Evolutionary conservation across 2,797 vertebrate species (phyloP).

Genomic region (Sarcoramphus papa): DNA sequence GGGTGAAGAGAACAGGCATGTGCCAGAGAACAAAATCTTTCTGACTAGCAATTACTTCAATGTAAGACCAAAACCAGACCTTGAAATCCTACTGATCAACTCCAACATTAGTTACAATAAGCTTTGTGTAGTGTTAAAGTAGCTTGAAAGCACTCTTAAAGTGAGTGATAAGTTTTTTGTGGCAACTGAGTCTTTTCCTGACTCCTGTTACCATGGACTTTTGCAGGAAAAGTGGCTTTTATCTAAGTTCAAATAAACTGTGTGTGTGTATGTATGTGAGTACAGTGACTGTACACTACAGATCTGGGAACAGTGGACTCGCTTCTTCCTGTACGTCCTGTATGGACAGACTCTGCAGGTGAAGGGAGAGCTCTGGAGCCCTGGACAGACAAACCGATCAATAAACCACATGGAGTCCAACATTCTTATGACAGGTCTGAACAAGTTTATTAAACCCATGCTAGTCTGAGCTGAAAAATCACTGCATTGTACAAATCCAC

Average conservation of each 20-base stretch:
- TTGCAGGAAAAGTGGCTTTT: neutral
- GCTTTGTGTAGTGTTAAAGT: neutral
- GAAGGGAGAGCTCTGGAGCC: neutral
- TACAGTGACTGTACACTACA: neutral
- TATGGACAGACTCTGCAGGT: neutral
- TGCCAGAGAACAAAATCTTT: neutral
- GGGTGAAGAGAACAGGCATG: neutral
- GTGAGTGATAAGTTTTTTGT: neutral
- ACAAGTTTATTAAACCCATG: neutral
- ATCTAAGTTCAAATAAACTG: neutral
- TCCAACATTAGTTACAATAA: neutral
- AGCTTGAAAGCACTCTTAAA: neutral
- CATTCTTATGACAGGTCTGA: neutral
- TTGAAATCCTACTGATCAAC: neutral
- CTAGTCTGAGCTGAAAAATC: neutral
- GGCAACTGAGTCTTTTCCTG: neutral
- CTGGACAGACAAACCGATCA: neutral
- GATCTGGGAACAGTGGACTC: rapidly evolving
- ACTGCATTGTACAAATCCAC: neutral
- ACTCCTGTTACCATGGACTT: neutral
- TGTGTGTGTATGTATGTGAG: neutral
- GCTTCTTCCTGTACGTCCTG: neutral
- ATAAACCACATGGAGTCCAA: neutral
- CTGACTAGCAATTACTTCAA: neutral
- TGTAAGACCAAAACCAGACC: neutral